phyloP scores from a whole-genome alignment of 1,140 invertebrate genomes.

The Octopus sinensis region DNA sequence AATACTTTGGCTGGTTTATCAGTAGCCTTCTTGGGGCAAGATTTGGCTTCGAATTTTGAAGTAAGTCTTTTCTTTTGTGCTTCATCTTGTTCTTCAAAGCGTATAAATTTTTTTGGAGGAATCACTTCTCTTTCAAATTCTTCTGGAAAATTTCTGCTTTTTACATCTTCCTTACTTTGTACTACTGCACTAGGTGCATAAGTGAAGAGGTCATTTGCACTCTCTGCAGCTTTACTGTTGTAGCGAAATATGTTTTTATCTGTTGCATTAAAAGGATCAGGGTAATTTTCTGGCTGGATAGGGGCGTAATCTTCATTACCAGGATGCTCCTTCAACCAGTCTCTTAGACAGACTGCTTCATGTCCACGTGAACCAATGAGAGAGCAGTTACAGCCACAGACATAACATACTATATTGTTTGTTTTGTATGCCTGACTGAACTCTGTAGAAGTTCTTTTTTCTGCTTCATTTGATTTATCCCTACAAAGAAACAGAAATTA shows the following conservation, averaged over 20 bases:
- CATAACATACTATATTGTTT: not conserved
- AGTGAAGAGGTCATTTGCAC: not conserved
- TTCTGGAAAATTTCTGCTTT: not conserved
- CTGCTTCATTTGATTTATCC: too few relatives aligned
- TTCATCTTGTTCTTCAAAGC: not conserved
- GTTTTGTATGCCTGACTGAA: not conserved
- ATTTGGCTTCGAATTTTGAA: not conserved
- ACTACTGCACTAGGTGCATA: not conserved
- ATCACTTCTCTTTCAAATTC: not conserved
- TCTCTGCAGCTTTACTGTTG: not conserved
- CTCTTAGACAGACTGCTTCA: not conserved
- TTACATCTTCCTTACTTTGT: not conserved
- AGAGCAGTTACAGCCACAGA: not conserved
- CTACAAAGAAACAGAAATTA: too few relatives aligned
- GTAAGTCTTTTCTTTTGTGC: not conserved
- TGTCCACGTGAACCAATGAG: not conserved
- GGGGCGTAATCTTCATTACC: not conserved
- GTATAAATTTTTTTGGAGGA: not conserved
- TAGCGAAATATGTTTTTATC: not conserved
- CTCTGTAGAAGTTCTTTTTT: not conserved
- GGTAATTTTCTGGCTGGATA: not conserved
- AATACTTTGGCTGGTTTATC: not conserved
- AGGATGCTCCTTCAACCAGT: not conserved
- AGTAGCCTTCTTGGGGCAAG: not conserved
- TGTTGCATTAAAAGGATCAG: not conserved